phyloP scores from a whole-genome alignment of 2,113 vertebrate genomes.

The Phrynocephalus versicolor region DNA sequence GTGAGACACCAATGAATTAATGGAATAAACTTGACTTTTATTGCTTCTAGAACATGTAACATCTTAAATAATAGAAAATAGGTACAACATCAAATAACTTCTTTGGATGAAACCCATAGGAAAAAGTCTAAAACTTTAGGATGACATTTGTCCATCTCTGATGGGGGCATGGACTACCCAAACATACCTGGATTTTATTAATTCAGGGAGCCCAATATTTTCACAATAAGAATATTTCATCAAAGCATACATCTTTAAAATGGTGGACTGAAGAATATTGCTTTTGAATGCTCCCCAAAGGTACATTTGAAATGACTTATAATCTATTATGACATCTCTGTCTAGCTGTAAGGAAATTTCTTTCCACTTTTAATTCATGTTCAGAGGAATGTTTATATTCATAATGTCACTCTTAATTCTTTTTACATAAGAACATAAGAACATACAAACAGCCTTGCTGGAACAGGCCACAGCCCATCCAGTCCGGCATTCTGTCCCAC shows the following conservation, averaged over 20 bases:
- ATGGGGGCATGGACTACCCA: neutral
- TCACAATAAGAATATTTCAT: neutral
- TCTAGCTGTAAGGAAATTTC: conserved; percentile 11
- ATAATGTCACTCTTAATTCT: conserved; percentile 28
- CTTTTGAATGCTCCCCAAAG: conserved; percentile 23
- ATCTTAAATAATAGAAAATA: neutral
- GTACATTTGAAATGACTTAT: conserved; percentile 14
- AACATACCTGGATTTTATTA: conserved; percentile 17
- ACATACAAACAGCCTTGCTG: too few species aligned
- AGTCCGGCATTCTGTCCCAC: too few species aligned
- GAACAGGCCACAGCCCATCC: too few species aligned
- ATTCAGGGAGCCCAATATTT: neutral
- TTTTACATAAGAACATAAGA: too few species aligned
- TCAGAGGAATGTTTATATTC: neutral
- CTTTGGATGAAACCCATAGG: neutral
- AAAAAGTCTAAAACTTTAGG: neutral
- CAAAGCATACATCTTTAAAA: conserved; percentile 11
- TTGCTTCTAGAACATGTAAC: neutral
- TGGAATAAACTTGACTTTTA: neutral
- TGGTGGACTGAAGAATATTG: neutral
- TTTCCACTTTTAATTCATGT: conserved; percentile 30
- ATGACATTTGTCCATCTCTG: neutral
- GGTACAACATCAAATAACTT: neutral
- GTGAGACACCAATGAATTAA: neutral
- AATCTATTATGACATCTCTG: conserved; percentile 12